A percentile compares a stretch with the other conserved stretches of the same genome.
phyloP scores from a whole-genome alignment of 2,797 vertebrate genomes.

The Platalea minor region DNA sequence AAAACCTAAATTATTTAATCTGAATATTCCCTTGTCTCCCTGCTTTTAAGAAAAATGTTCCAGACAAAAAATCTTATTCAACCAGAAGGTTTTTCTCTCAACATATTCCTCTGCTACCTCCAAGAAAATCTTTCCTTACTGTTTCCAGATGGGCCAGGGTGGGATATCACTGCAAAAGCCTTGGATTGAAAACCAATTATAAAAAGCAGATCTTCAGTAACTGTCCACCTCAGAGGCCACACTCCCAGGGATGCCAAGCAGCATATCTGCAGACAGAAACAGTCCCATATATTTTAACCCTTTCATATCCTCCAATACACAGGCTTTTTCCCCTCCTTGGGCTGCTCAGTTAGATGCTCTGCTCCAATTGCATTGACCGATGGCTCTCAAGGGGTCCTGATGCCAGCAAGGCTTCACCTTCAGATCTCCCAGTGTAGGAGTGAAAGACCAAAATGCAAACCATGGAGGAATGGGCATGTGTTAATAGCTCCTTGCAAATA shows the following conservation, averaged over 20 bases:
- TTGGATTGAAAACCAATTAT: not conserved
- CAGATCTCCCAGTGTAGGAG: not conserved
- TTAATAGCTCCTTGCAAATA: not conserved
- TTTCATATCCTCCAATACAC: not conserved
- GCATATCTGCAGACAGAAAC: not conserved
- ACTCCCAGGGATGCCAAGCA: not conserved
- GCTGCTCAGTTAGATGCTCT: not conserved
- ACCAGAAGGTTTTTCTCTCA: not conserved
- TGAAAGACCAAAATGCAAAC: not conserved
- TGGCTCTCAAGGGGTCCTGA: not conserved
- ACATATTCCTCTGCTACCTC: not conserved
- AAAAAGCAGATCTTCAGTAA: not conserved
- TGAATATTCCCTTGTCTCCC: not conserved
- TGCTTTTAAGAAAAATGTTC: not conserved
- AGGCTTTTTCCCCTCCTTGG: not conserved
- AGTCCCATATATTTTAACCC: not conserved
- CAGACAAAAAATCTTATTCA: not conserved
- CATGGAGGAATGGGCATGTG: not conserved
- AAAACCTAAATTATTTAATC: not conserved
- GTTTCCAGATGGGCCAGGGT: not conserved
- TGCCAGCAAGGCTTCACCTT: not conserved
- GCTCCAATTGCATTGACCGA: fast-evolving
- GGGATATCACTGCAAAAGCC: not conserved
- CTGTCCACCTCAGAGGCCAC: not conserved
- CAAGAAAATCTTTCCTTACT: not conserved